Conservation (phyloP, 2,113 vertebrate species). For the Halichoeres trimaculatus region DNA sequence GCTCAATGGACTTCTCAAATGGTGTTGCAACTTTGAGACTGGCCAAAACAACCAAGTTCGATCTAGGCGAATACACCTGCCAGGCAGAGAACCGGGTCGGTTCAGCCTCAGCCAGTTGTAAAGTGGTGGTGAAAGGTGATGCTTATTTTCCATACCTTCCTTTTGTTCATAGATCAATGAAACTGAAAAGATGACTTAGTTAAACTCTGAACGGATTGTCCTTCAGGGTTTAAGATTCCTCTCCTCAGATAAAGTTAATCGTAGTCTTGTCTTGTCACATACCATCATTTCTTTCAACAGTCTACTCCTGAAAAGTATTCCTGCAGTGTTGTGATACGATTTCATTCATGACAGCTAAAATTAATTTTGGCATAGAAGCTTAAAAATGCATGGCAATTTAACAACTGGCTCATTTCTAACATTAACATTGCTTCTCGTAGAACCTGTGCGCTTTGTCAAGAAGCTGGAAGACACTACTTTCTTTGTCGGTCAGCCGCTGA, state of each 20-base stretch:
- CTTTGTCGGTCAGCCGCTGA: conserved; percentile 55
- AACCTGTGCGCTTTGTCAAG: conserved; percentile 50
- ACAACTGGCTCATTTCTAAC: conserved; percentile 31
- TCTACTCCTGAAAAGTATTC: too few relatives aligned
- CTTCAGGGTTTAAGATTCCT: too few relatives aligned
- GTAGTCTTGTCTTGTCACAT: too few relatives aligned
- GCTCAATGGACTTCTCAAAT: conserved; percentile 88
- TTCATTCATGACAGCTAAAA: background rate
- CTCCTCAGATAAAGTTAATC: too few relatives aligned
- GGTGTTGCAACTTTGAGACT: conserved; percentile 87
- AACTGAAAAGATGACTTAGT: too few relatives aligned
- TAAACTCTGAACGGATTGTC: too few relatives aligned
- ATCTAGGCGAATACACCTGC: conserved; percentile 88
- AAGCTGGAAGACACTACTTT: conserved; percentile 78
- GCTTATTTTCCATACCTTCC: conserved; percentile 2
- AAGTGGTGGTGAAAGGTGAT: conserved; percentile 85
- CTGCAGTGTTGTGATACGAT: background rate
- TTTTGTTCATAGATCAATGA: background rate
- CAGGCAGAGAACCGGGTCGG: conserved; percentile 90
- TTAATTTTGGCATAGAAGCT: conserved; percentile 22
- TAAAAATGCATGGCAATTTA: conserved; percentile 19
- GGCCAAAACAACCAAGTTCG: conserved; percentile 81
- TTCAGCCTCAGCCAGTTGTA: conserved; percentile 83
- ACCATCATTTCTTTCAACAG: too few relatives aligned
- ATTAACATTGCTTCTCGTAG: conserved; percentile 54